Evolutionary conservation across 2,113 vertebrate genomes (phyloP), one percentile per base, ranked within the genome.

Genomic region (Hippotragus niger): DNA sequence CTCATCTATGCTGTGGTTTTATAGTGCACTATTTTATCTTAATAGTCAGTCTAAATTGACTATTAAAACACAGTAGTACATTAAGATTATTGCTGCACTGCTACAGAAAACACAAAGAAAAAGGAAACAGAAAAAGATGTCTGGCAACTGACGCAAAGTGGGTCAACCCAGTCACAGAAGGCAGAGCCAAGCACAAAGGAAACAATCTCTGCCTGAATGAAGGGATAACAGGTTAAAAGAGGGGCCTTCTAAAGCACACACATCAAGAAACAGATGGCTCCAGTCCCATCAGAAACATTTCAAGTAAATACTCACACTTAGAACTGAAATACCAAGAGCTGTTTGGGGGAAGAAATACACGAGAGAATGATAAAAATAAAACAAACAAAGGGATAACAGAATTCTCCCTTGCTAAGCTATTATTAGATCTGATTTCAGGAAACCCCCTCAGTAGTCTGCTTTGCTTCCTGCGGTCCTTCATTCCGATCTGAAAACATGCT

Each of bases 21-120:
- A 91, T 27, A 53, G 36, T 29, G n/a, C 52, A 97, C 3, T 57
- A 36, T 85, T 97, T 97, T 89, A 93, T 93, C 94, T 96, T 90
- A 98, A 94, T 85, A 83, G 96, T 82, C 92, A 98, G 76, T 40
- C 90, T 91, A 31, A 97, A 93, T 50, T 93, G 88, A 96, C 96
- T 97, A 95, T 98, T 98, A 98, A 97, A 97, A 97, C 36, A 90
- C 40, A 97, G 50, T 47, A 89, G 21, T 52, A 62, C 43, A 85
- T 98, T 97, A 97, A 97, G 55, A 83, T 97, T 76, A 90, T 64
- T 94, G 84, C 23, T 87, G 27, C 3, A 74, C 1, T 64, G 80
- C 43, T 27, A 84, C 36, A 55, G 47, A 47, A 15, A 88, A 90
- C 83, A 33, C 17, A 91, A 47, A 81, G 67, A 25, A 53, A 7